phyloP scores from a whole-genome alignment of 2,888 invertebrate genomes.

The Prosopocoilus inquinatus region DNA sequence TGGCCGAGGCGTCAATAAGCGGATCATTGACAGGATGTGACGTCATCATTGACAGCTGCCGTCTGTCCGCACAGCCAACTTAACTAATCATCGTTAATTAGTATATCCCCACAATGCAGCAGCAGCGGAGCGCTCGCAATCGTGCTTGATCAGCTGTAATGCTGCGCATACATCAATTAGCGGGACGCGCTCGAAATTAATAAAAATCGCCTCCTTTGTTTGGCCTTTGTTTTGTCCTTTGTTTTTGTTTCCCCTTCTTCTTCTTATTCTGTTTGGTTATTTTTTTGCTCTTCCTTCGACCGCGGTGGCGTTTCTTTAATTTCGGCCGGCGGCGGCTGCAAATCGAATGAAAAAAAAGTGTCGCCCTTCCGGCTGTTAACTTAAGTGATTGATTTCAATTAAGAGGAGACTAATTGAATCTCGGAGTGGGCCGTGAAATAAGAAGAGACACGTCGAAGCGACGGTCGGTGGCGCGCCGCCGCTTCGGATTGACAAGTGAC shows the following conservation, averaged over 20 bases:
- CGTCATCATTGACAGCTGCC: slow-evolving; percentile 46
- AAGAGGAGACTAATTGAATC: slow-evolving; percentile 7
- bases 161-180: slow-evolving; percentile 2
- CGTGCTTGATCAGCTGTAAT: slow-evolving; percentile 2
- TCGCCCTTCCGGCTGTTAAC: slow-evolving; percentile 11
- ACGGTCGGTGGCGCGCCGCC: no score
- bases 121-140: neutral
- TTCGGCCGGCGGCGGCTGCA: neutral
- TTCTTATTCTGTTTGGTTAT: no score
- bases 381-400: slow-evolving; percentile 14
- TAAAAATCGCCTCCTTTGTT: neutral
- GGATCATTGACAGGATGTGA: slow-evolving; percentile 47
- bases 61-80: slow-evolving; percentile 26
- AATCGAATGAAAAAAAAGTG: slow-evolving; percentile 7
- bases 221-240: no score
- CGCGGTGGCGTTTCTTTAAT: no score
- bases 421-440: neutral
- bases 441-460: slow-evolving; percentile 1
- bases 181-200: neutral
- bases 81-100: slow-evolving; percentile 20
- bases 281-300: no score
- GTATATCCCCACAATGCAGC: slow-evolving; percentile 6
- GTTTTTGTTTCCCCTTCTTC: no score
- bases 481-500: slow-evolving; percentile 1
- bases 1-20: slow-evolving; percentile 40